phyloP scores from a whole-genome alignment of 30 jellyfish, hydroid and myxozoan genomes.

The Morbakka virulenta region DNA sequence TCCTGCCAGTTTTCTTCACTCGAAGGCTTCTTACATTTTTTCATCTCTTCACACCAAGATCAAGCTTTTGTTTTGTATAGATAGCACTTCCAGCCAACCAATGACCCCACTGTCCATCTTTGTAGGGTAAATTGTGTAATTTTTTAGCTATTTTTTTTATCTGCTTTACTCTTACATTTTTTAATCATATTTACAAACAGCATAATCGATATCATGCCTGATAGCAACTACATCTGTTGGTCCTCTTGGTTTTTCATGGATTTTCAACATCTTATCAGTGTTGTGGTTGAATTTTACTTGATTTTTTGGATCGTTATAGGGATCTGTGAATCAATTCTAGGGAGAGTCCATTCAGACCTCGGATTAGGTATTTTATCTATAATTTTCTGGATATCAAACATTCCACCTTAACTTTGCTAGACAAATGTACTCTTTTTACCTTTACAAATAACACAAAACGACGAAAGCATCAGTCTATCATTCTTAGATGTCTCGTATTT shows the following conservation, averaged over 20 bases:
- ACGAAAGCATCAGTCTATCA: conserved; percentile 14
- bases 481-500: conserved; percentile 15
- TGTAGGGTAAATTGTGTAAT: not conserved
- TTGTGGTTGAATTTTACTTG: not conserved
- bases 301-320: not conserved
- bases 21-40: no score
- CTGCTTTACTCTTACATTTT: conserved; percentile 3
- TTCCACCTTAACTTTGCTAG: not conserved
- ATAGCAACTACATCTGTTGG: not conserved
- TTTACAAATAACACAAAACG: conserved; percentile 30
- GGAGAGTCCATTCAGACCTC: conserved; percentile 16
- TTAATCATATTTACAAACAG: no score
- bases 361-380: conserved; percentile 13
- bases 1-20: no score
- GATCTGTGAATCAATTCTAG: not conserved
- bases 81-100: not conserved
- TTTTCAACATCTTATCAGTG: not conserved
- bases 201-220: not conserved
- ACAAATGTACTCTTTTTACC: conserved; percentile 17
- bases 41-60: no score
- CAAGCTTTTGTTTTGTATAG: no score
- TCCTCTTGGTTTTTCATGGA: not conserved
- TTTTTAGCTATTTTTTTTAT: not conserved
- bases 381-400: not conserved
- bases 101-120: no score